Conservation (phyloP, 2,113 vertebrate genomes). For the Anguilla japonica region DNA sequence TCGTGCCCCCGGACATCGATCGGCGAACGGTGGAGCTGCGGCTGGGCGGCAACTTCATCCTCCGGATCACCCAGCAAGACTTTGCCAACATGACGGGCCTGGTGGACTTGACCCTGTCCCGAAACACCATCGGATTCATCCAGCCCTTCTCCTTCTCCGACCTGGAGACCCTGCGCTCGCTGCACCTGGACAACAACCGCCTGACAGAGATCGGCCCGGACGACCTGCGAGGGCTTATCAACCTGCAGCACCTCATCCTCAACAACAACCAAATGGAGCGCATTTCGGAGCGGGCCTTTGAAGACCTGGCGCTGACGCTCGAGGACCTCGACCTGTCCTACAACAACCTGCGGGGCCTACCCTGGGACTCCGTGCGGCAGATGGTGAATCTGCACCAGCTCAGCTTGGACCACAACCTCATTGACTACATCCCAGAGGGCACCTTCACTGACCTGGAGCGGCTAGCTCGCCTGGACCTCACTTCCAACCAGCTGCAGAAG, state of each 20-base stretch:
- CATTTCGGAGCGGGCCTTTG: constrained; percentile 82
- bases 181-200: constrained; percentile 90
- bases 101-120: constrained; percentile 89
- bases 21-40: constrained; percentile 89
- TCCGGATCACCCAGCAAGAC: constrained; percentile 84
- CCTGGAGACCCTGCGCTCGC: constrained; percentile 86
- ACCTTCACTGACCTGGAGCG: constrained; percentile 82
- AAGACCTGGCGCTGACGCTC: constrained; percentile 80
- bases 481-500: constrained; percentile 89
- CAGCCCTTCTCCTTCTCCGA: constrained; percentile 90
- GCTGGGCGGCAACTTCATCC: constrained; percentile 90
- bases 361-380: constrained; percentile 83
- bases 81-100: constrained; percentile 95
- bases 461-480: constrained; percentile 85
- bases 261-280: constrained; percentile 90
- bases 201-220: constrained; percentile 82
- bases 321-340: constrained; percentile 93
- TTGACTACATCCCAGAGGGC: constrained; percentile 88
- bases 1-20: constrained; percentile 86
- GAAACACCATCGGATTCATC: constrained; percentile 91
- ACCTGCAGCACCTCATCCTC: constrained; percentile 90
- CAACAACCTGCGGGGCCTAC: constrained; percentile 83
- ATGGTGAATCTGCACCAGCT: constrained; percentile 93
- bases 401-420: constrained; percentile 90
- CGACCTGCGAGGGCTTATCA: constrained; percentile 84